Evolutionary conservation across 35 echinoderm and acorn worm species (phyloP).

Genomic region (Apostichopus californicus): DNA sequence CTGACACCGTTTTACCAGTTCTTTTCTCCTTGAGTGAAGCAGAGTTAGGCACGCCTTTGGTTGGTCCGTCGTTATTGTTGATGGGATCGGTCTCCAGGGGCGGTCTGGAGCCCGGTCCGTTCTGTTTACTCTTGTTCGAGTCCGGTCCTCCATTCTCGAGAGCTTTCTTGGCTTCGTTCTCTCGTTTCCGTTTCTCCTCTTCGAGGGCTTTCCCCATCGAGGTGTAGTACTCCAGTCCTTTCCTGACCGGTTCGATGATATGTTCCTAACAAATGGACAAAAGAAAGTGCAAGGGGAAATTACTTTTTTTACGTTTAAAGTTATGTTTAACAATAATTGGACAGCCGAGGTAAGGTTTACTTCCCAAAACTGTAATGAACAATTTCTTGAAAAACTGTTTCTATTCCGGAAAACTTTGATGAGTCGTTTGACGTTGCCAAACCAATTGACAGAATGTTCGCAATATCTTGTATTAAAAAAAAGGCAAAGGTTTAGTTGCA

Average conservation of each 20-base stretch:
- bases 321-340: too few relatives aligned
- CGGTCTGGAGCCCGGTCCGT: constrained; percentile 17
- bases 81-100: constrained; percentile 32
- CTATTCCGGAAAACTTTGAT: too few relatives aligned
- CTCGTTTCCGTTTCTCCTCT: constrained; percentile 74
- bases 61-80: constrained; percentile 20
- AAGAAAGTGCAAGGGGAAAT: background rate
- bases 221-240: constrained; percentile 89
- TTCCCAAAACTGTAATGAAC: too few relatives aligned
- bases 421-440: too few relatives aligned
- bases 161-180: constrained; percentile 8
- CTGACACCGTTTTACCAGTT: constrained; percentile 29
- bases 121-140: constrained; percentile 18
- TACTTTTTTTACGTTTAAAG: too few relatives aligned
- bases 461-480: too few relatives aligned
- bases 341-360: too few relatives aligned
- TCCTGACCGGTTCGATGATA: constrained; percentile 89
- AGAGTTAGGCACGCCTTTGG: constrained; percentile 6
- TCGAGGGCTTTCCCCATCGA: constrained; percentile 93
- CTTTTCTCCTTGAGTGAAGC: constrained; percentile 10
- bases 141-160: background rate
- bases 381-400: too few relatives aligned
- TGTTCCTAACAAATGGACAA: constrained; percentile 56
- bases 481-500: too few relatives aligned
- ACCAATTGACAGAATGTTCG: too few relatives aligned